phyloP scores from a whole-genome alignment of 2,113 vertebrate genomes.

The Abramis brama region DNA sequence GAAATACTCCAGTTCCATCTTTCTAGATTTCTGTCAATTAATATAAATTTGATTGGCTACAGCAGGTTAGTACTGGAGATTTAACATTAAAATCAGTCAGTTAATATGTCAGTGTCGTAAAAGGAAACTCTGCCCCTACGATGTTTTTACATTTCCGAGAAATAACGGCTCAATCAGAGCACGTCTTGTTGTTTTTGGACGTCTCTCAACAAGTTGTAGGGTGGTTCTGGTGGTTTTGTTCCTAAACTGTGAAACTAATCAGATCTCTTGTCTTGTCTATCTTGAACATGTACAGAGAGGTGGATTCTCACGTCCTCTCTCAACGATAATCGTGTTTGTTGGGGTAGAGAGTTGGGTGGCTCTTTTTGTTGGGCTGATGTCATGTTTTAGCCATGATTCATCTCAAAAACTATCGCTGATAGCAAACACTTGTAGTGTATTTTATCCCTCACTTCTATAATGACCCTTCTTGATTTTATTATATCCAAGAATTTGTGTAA shows the following conservation, averaged over 20 bases:
- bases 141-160: background rate
- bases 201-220: constrained; percentile 16
- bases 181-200: background rate
- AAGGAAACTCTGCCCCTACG: background rate
- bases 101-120: background rate
- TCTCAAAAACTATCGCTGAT: background rate
- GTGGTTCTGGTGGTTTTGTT: constrained; percentile 15
- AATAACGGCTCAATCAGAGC: background rate
- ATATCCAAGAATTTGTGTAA: background rate
- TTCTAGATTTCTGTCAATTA: background rate
- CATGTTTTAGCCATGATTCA: background rate
- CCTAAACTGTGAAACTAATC: constrained; percentile 2
- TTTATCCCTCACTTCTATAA: background rate
- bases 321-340: background rate
- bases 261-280: constrained; percentile 3
- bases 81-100: background rate
- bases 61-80: background rate
- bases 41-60: background rate
- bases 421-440: background rate
- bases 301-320: background rate
- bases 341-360: background rate
- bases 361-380: background rate
- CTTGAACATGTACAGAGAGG: background rate
- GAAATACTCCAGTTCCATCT: background rate
- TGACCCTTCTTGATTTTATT: background rate